Evolutionary conservation across 2,888 invertebrate species (phyloP), one percentile per base, ranked within the genome.

Genomic region (Heliconius sara): DNA sequence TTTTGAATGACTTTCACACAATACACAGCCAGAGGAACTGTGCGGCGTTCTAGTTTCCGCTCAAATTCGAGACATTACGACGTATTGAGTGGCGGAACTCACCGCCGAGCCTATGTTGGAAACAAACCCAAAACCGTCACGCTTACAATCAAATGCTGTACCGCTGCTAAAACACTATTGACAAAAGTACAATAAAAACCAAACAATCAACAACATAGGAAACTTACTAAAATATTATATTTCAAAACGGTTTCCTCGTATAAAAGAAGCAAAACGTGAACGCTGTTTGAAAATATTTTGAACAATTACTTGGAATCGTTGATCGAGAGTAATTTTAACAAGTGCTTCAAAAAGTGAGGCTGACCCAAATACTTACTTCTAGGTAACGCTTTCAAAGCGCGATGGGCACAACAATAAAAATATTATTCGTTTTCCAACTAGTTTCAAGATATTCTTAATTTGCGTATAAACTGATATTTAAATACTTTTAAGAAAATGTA

Each of bases 251-350:
- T 63, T 65, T n/a, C 60, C 60, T 25, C 27, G 25, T 25, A 16
- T 25, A 65, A 27, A 65, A 25, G 65, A 27, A 25, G 27, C 4
- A 27, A 65, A 27, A 65, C 13, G 27, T 65, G 65, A 65, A 68
- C 13, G 57, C 34, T n/a, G 71, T 77, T 71, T 72, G 63, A 66
- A 73, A 73, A 73, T 43, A 73, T 73, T 78, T 57, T 43, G 72
- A 52, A 75, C 79, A 76, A 71, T 79, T 79, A 76, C 78, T 81
- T 79, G 79, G 76, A 81, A 78, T 77, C 76, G 74, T 68, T 79
- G 81, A 81, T 81, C 78, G 81, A 78, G 72, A 76, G 81, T 78
- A 81, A 80, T 81, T 82, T 81, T 74, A 79, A 74, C 78, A 79
- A 82, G 78, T 79, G 71, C 77, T 83, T 78, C 43, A 75, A 81